phyloP scores from a whole-genome alignment of 2,797 vertebrate species.

The Cyprinodon diabolis region DNA sequence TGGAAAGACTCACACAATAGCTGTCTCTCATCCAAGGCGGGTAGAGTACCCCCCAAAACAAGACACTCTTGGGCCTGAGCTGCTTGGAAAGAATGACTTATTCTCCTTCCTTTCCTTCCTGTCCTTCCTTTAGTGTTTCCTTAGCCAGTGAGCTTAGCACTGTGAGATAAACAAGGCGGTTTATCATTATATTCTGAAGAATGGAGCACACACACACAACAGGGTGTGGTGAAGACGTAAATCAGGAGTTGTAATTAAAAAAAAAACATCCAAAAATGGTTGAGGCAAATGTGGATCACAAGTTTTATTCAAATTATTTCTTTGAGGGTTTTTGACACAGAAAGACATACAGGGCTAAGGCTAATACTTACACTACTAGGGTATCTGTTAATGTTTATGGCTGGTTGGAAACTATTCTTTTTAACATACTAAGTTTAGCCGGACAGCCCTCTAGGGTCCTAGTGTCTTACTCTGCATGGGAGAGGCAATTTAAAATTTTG shows the following conservation, averaged over 20 bases:
- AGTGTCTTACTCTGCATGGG: too few relatives aligned
- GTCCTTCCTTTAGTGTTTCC: constrained; percentile 65
- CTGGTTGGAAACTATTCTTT: neutral
- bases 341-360: neutral
- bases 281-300: neutral
- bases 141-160: constrained; percentile 37
- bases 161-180: constrained; percentile 56
- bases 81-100: constrained; percentile 72
- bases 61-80: constrained; percentile 56
- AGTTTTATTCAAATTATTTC: neutral
- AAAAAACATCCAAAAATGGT: constrained; percentile 6
- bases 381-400: neutral
- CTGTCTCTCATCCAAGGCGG: constrained; percentile 64
- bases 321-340: neutral
- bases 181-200: constrained; percentile 42
- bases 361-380: neutral
- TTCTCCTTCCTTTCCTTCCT: constrained; percentile 66
- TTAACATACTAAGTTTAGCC: neutral
- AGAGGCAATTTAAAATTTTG: too few relatives aligned
- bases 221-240: constrained; percentile 8
- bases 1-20: constrained; percentile 66
- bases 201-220: constrained; percentile 16
- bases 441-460: neutral
- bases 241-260: constrained; percentile 13
- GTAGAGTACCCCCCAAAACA: constrained; percentile 66